phyloP scores from a whole-genome alignment of 2,888 invertebrate genomes.

The Drosophila lutescens region DNA sequence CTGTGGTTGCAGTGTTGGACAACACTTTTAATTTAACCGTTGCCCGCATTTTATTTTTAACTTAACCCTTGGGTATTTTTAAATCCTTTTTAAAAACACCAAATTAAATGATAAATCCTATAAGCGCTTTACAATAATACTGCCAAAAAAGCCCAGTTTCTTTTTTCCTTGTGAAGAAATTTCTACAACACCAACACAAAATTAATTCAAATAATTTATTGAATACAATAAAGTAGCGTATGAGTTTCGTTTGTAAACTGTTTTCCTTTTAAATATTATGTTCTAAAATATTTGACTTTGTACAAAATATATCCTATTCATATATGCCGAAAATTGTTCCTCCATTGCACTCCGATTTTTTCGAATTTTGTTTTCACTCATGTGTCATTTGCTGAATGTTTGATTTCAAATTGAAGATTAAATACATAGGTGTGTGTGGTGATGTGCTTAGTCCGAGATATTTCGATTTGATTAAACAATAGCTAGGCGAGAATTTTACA shows the following conservation, averaged over 20 bases:
- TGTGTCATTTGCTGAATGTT: conserved; percentile 40
- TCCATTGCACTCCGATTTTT: conserved; percentile 56
- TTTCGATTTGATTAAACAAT: conserved; percentile 23
- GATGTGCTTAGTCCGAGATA: conserved; percentile 26
- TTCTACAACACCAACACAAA: background rate
- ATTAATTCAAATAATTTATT: conserved; percentile 60
- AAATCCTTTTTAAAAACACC: no score
- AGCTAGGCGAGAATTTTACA: conserved; percentile 34
- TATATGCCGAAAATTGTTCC: conserved; percentile 79
- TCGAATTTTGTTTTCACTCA: conserved; percentile 66
- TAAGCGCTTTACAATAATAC: no score
- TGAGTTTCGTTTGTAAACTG: conserved; percentile 58
- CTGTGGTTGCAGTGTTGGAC: background rate
- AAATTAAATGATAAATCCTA: no score
- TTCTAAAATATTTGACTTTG: conserved; percentile 76
- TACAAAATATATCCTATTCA: conserved; percentile 75
- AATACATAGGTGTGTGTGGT: conserved; percentile 8
- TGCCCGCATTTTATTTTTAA: background rate
- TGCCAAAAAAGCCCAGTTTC: no score
- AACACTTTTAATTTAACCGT: background rate
- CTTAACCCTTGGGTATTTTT: background rate
- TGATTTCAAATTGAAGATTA: conserved; percentile 29
- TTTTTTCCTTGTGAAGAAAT: background rate
- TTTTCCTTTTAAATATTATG: conserved; percentile 61
- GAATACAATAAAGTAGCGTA: conserved; percentile 77